A percentile compares a stretch with the other conserved stretches of the same genome.
These are phyloP conservation scores for Meriones unguiculatus DNA, from an alignment of 2,113 vertebrate genomes.

Conservation along the genomic window DNA sequence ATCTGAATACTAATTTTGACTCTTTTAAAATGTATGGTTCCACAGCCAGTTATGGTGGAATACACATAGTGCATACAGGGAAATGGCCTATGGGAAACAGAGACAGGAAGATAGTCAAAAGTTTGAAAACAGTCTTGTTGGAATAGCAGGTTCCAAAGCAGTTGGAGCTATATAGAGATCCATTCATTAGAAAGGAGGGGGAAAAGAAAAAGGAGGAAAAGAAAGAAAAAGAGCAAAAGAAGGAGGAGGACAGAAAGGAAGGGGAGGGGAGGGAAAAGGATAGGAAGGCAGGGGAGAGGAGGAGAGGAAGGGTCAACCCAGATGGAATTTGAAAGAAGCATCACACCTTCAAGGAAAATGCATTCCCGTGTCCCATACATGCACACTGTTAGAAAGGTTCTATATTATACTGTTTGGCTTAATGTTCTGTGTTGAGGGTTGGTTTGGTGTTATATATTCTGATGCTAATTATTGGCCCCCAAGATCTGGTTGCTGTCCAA, in stretches of 20 bases:
- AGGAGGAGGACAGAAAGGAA: no score
- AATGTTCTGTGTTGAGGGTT: not conserved
- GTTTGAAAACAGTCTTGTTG: not conserved
- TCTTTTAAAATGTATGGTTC: not conserved
- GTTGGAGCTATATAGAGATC: not conserved
- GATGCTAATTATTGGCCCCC: no score
- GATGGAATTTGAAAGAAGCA: not conserved
- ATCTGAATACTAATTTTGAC: not conserved
- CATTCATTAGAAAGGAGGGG: not conserved
- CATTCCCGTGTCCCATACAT: no score
- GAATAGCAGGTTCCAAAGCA: not conserved
- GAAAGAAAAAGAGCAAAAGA: no score
- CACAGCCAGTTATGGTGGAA: not conserved
- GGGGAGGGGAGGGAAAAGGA: accelerated
- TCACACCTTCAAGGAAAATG: constrained; percentile 6
- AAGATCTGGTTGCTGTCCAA: no score
- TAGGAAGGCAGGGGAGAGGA: accelerated
- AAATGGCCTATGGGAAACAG: not conserved
- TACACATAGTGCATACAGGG: no score
- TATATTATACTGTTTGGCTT: not conserved
- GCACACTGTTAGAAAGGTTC: not conserved
- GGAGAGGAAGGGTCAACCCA: not conserved
- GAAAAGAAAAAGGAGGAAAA: not conserved
- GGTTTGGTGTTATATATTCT: no score
- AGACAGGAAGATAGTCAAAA: not conserved